Evolutionary conservation across 2,797 vertebrate species (phyloP).

Genomic region (Salarias fasciatus): DNA sequence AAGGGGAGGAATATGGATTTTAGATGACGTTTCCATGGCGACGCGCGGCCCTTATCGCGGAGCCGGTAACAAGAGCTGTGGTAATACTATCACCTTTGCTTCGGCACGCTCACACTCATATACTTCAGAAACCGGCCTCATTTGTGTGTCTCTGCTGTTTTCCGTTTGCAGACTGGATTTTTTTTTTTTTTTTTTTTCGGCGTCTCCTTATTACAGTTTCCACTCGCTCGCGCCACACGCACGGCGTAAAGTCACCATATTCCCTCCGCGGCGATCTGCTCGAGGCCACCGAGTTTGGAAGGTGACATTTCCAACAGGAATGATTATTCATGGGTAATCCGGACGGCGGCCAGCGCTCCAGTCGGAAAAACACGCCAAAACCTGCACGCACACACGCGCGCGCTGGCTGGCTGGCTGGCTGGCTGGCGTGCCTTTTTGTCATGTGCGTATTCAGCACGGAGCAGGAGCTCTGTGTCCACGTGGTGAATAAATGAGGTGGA

Average conservation of each 20-base stretch:
- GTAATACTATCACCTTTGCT: conserved; percentile 17
- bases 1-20: conserved; percentile 26
- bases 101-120: neutral
- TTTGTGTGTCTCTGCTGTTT: conserved; percentile 35
- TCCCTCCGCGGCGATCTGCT: conserved; percentile 18
- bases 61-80: conserved; percentile 38
- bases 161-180: conserved; percentile 6
- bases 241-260: conserved; percentile 10
- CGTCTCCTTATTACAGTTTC: conserved; percentile 14
- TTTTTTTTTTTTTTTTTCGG: neutral
- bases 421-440: conserved; percentile 36
- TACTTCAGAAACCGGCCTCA: conserved; percentile 10
- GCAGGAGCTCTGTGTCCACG: conserved; percentile 68
- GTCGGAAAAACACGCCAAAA: conserved; percentile 57
- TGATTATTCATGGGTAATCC: conserved; percentile 73
- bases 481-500: conserved; percentile 75
- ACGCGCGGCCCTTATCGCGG: conserved; percentile 30
- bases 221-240: conserved; percentile 1
- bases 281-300: conserved; percentile 73
- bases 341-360: conserved; percentile 29
- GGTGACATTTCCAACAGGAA: conserved; percentile 76
- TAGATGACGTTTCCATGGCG: conserved; percentile 54
- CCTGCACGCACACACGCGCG: conserved; percentile 8
- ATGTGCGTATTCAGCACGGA: conserved; percentile 73
- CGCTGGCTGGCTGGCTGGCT: neutral